phyloP scores from a whole-genome alignment of 2,797 vertebrate species.

The Macrochelys suwanniensis region DNA sequence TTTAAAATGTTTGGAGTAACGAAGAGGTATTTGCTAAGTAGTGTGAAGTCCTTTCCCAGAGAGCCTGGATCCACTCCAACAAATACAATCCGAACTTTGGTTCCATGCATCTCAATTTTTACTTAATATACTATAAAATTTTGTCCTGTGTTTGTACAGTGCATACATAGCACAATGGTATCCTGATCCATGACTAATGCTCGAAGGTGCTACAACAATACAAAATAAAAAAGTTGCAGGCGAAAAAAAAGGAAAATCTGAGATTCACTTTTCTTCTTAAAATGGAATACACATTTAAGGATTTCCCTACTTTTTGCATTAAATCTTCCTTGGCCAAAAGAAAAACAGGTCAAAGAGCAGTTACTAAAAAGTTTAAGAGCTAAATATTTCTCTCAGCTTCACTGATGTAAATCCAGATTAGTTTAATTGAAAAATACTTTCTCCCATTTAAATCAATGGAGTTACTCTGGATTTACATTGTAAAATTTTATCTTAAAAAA shows the following conservation, averaged over 20 bases:
- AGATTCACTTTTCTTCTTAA: background rate
- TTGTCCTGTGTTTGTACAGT: background rate
- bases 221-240: accelerated
- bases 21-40: accelerated
- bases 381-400: background rate
- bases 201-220: background rate
- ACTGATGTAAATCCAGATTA: background rate
- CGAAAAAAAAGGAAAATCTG: accelerated
- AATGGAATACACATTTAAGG: accelerated
- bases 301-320: background rate
- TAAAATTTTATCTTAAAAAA: background rate
- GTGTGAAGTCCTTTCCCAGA: background rate
- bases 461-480: background rate
- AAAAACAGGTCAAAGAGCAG: background rate
- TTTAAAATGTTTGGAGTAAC: accelerated
- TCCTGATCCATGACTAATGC: background rate
- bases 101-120: accelerated
- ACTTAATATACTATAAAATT: accelerated
- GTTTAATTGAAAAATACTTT: background rate
- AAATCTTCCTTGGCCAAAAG: background rate
- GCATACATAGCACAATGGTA: background rate
- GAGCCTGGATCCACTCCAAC: background rate
- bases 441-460: background rate
- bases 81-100: background rate
- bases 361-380: background rate